Conservation (phyloP, 2,888 invertebrate genomes). For the Taenaris catops region DNA sequence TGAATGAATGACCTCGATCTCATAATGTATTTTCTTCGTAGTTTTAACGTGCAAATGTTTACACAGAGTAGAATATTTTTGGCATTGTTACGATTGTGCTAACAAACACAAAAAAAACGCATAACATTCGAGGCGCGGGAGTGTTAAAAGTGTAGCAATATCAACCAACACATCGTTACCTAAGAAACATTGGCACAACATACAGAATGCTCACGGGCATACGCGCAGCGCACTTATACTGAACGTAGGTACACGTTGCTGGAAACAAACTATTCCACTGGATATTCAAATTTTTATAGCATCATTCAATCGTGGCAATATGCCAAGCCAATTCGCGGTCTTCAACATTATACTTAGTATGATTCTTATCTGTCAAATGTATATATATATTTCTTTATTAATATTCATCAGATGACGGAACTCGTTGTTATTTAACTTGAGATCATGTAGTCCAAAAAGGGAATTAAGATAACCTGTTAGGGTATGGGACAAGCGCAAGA, state of each 20-base stretch:
- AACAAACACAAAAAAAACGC: slow-evolving; percentile 1
- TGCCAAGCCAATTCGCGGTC: slow-evolving; percentile 52
- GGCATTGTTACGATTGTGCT: slow-evolving; percentile 39
- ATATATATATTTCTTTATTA: too few species aligned
- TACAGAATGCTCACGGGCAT: slow-evolving; percentile 10
- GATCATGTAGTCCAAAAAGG: too few species aligned
- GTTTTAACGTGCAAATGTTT: slow-evolving; percentile 40
- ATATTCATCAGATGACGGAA: too few species aligned
- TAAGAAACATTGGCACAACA: slow-evolving; percentile 9
- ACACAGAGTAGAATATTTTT: slow-evolving; percentile 51
- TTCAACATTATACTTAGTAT: slow-evolving; percentile 50
- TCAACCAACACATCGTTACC: slow-evolving; percentile 6
- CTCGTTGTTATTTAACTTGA: too few species aligned
- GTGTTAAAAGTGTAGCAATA: slow-evolving; percentile 2
- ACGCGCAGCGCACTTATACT: slow-evolving; percentile 19
- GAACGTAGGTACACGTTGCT: slow-evolving; percentile 26
- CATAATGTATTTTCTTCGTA: slow-evolving; percentile 12
- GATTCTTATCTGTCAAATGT: slow-evolving; percentile 29
- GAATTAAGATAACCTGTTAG: too few species aligned
- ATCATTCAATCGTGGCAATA: slow-evolving; percentile 57
- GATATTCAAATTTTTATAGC: slow-evolving; percentile 66
- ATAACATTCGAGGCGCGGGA: not conserved
- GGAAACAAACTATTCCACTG: slow-evolving; percentile 48
- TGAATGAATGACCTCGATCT: slow-evolving; percentile 17
- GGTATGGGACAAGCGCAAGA: too few species aligned